Base-by-base conservation (phyloP, 2,888 invertebrate species). In the Morpho helenor region DNA sequence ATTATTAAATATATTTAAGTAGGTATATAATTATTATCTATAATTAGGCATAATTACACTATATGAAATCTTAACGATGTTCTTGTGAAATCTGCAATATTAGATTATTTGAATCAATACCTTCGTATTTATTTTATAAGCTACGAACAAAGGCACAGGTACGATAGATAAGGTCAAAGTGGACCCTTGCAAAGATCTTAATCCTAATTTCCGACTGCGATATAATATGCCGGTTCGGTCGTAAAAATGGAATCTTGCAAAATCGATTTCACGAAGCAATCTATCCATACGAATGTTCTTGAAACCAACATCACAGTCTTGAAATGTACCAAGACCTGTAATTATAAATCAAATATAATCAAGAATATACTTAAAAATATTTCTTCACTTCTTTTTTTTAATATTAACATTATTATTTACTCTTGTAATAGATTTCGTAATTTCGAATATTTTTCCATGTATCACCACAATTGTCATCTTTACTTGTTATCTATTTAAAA, bases 191-290 rank as follows among this genome's bases (percentile, higher is more conserved):
- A 89, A 69, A 1, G 85, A 85, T 42, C 71, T 71, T 5, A 87
- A 80, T 3, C 66, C 61, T 5, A 76, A 64, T n/a, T 73, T 58
- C 16, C 56, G 60, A 60, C 82, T 87, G 7, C 76, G 74, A 1
- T 55, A 60, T 52, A 80, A 85, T 39, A 89, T 73, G 0, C 87
- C 87, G 9, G 85, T 87, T 44, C 77, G 71, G 22, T 81, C 80
- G 59, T 88, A 89, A 61, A 79, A 89, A 57, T 87, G 81, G 62
- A 79, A 88, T 8, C 88, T 76, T 0, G 87, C 88, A 52, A 89
- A 82, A 66, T 89, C 89, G 16, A 89, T 69, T 51, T 87, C 85
- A 7, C 89, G 76, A 8, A 88, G 57, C 31, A 88, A 56, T 58
- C 85, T 76, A 2, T 86, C 82, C 55, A 76, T 47, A 42, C 87